phyloP scores from a whole-genome alignment of 30 jellyfish, hydroid and myxozoan species.

The Turritopsis dohrnii region DNA sequence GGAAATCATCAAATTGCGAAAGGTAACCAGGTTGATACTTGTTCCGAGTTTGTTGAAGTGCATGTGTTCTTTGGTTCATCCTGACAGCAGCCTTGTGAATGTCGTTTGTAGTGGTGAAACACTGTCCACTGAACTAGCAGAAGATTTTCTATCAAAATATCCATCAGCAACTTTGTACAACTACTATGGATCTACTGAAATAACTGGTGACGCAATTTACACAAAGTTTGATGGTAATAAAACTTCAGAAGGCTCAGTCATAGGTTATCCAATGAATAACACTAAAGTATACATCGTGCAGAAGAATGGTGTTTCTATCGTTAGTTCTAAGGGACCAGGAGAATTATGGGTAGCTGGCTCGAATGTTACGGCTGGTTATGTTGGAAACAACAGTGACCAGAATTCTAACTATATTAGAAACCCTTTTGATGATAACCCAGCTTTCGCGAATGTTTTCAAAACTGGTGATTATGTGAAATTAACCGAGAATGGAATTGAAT shows the following conservation, averaged over 20 bases:
- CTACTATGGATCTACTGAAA: not conserved
- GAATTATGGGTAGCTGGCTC: constrained; percentile 4
- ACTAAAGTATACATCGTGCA: not conserved
- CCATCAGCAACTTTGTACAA: not conserved
- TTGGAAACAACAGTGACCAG: not conserved
- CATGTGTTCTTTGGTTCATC: not conserved
- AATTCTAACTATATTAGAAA: not conserved
- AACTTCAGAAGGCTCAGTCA: not conserved
- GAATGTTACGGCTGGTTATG: constrained; percentile 3
- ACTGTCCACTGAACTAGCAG: not conserved
- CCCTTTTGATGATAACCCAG: constrained; percentile 11
- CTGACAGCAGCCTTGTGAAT: not conserved
- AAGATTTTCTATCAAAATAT: not conserved
- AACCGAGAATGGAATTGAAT: constrained; percentile 13
- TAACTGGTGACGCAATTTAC: not conserved
- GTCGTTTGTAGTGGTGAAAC: not conserved
- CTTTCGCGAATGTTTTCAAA: constrained; percentile 14
- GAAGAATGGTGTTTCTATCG: not conserved
- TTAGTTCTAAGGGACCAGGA: not conserved
- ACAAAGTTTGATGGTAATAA: not conserved
- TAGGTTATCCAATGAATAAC: not conserved
- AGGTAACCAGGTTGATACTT: not conserved
- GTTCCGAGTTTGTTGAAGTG: not conserved
- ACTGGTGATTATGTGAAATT: constrained; percentile 13
- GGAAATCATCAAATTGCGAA: not conserved